phyloP scores from a whole-genome alignment of 2,797 vertebrate species.

The Malacoctenus gilli region DNA sequence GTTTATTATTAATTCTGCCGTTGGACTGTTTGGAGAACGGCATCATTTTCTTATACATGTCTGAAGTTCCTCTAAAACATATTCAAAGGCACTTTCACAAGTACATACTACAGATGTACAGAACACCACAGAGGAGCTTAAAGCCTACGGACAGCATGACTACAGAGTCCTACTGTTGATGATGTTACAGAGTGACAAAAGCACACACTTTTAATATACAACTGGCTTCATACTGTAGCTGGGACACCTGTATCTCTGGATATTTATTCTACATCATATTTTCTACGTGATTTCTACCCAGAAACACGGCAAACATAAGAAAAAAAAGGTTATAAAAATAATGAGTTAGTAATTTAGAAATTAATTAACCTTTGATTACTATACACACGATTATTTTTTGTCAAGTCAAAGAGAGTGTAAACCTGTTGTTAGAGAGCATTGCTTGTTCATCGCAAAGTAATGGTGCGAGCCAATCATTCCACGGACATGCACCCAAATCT shows the following conservation, averaged over 20 bases:
- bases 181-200: conserved; percentile 63
- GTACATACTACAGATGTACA: conserved; percentile 95
- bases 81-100: conserved; percentile 99
- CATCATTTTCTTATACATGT: conserved; percentile 72
- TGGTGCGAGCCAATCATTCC: conserved; percentile 34
- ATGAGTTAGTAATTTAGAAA: conserved; percentile 68
- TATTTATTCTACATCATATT: conserved; percentile 51
- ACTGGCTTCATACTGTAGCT: conserved; percentile 50
- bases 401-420: conserved; percentile 67
- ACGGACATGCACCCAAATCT: conserved; percentile 46
- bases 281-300: conserved; percentile 56
- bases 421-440: conserved; percentile 63
- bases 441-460: conserved; percentile 52
- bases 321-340: conserved; percentile 69
- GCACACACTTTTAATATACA: conserved; percentile 53
- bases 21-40: conserved; percentile 74
- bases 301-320: conserved; percentile 47
- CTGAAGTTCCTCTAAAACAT: conserved; percentile 88
- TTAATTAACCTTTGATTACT: conserved; percentile 55
- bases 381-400: conserved; percentile 62
- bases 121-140: conserved; percentile 83
- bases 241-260: conserved; percentile 52
- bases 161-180: conserved; percentile 57
- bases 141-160: conserved; percentile 85
- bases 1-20: conserved; percentile 75